Conservation (phyloP, 37 sponge, comb jelly and placozoan species). For the Haliclona indistincta region DNA sequence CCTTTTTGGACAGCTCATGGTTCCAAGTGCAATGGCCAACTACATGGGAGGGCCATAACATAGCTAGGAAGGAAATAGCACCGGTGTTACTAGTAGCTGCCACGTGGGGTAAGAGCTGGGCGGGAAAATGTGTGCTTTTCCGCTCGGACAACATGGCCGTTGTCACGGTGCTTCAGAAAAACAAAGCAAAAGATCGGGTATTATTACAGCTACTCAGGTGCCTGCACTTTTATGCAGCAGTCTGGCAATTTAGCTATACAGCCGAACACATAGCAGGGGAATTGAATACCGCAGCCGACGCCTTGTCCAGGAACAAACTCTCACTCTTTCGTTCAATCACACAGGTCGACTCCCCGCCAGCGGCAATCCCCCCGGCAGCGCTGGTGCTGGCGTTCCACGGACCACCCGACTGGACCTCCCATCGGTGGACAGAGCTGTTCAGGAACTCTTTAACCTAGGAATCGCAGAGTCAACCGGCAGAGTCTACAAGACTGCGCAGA, state of each 20-base stretch:
- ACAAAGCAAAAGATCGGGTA: neutral
- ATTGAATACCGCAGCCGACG: neutral
- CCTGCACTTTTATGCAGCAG: slow-evolving; percentile 10
- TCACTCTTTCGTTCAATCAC: too few species aligned
- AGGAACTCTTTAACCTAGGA: too few species aligned
- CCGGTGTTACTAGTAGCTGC: slow-evolving; percentile 22
- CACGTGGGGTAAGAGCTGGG: slow-evolving; percentile 13
- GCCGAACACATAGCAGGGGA: too few species aligned
- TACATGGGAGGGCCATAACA: neutral
- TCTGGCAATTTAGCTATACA: neutral
- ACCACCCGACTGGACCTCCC: too few species aligned
- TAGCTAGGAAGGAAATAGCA: slow-evolving; percentile 14
- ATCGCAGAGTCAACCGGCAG: too few species aligned
- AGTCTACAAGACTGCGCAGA: too few species aligned
- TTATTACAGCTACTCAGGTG: slow-evolving; percentile 21
- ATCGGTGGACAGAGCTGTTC: too few species aligned
- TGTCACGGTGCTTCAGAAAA: neutral
- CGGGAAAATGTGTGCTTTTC: neutral
- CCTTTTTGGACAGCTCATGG: neutral
- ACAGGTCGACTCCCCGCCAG: too few species aligned
- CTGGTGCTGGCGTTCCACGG: too few species aligned
- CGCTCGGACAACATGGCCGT: slow-evolving; percentile 21
- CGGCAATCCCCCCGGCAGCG: too few species aligned
- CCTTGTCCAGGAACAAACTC: neutral
- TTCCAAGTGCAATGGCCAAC: slow-evolving; percentile 12